A percentile compares a stretch with the other conserved stretches of the same genome.
Evolutionary conservation across 2,888 invertebrate genomes (phyloP).

Genomic region (Adelognathus sp.): DNA sequence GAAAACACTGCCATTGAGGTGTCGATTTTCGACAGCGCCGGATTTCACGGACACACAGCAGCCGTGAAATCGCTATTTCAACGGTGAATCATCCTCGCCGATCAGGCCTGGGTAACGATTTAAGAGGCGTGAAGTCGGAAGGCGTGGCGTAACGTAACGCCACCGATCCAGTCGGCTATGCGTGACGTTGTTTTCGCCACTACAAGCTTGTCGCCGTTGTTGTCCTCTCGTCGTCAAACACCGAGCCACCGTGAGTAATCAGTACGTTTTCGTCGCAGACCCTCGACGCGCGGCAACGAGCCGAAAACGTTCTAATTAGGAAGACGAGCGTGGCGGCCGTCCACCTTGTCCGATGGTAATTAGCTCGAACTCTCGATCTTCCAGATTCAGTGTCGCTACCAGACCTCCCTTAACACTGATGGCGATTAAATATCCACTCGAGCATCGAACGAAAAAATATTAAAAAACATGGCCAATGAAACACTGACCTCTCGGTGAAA

Average conservation of each 20-base stretch:
- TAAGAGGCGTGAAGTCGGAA: conserved; percentile 74
- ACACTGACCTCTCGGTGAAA: neutral
- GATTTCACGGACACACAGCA: conserved; percentile 57
- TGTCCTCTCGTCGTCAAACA: conserved; percentile 33
- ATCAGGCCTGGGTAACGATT: conserved; percentile 69
- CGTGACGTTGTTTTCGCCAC: conserved; percentile 23
- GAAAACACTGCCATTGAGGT: neutral
- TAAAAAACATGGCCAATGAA: conserved; percentile 5
- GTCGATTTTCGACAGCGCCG: conserved; percentile 48
- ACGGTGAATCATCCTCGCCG: conserved; percentile 74
- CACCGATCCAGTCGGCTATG: conserved; percentile 49
- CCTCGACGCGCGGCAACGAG: neutral
- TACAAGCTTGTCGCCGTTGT: conserved; percentile 41
- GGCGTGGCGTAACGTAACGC: conserved; percentile 73
- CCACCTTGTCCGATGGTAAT: conserved; percentile 28
- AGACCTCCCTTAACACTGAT: neutral
- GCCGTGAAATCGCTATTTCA: conserved; percentile 78
- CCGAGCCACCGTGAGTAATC: conserved; percentile 8
- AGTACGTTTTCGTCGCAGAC: neutral
- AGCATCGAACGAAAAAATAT: neutral
- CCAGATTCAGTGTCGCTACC: neutral
- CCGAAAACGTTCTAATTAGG: conserved; percentile 50
- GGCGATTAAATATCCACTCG: neutral
- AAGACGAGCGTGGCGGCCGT: conserved; percentile 36
- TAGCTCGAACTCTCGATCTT: conserved; percentile 8